Conservation (phyloP, 2,888 invertebrate genomes). For the Macaria liturata region DNA sequence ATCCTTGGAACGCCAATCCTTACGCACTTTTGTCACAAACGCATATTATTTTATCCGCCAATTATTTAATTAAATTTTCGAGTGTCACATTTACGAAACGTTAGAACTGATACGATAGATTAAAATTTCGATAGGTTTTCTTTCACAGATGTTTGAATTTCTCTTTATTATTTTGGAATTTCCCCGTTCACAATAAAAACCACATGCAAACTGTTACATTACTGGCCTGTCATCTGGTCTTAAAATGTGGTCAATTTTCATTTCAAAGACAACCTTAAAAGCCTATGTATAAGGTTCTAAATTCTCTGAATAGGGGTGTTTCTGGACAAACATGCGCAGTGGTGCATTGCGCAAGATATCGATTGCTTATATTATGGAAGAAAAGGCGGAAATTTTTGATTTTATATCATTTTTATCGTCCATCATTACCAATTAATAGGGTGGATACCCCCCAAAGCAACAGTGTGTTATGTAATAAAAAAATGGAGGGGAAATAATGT, state of each 20-base stretch:
- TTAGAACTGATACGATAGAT: no score
- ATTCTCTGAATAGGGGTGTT: slow-evolving; percentile 30
- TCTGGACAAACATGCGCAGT: slow-evolving; percentile 74
- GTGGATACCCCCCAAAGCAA: slow-evolving; percentile 8
- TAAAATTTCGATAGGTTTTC: not conserved
- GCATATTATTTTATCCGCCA: no score
- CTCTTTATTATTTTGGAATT: slow-evolving; percentile 24
- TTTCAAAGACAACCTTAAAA: slow-evolving; percentile 31
- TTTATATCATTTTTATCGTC: slow-evolving; percentile 32
- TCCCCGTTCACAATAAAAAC: slow-evolving; percentile 50
- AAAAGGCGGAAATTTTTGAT: slow-evolving; percentile 71
- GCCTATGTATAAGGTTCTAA: slow-evolving; percentile 28
- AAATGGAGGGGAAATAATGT: not conserved
- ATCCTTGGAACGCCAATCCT: not conserved
- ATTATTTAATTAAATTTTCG: no score
- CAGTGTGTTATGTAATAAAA: slow-evolving; percentile 1
- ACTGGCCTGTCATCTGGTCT: slow-evolving; percentile 69
- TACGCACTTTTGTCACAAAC: slow-evolving; percentile 5
- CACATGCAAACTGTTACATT: slow-evolving; percentile 66
- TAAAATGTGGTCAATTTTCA: slow-evolving; percentile 24
- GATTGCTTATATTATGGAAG: slow-evolving; percentile 71
- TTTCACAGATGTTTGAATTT: not conserved
- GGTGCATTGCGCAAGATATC: slow-evolving; percentile 78
- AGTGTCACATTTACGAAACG: no score
- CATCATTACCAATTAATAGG: slow-evolving; percentile 19